phyloP scores from a whole-genome alignment of 2,888 invertebrate species.

The Dryobotodes eremita region DNA sequence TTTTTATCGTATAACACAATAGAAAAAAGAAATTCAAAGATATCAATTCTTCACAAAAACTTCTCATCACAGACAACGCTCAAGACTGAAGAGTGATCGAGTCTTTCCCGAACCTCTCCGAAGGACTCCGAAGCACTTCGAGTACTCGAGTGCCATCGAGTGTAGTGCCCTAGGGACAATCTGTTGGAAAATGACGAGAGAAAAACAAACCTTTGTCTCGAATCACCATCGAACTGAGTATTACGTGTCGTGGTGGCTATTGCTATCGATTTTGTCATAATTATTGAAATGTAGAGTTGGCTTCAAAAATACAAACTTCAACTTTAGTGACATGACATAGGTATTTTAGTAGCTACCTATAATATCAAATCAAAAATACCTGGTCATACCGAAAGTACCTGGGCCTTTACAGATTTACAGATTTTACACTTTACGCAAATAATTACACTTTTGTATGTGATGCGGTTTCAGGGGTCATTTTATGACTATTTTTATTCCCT shows the following conservation, averaged over 20 bases:
- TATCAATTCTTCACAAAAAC: constrained; percentile 60
- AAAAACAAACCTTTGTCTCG: constrained; percentile 82
- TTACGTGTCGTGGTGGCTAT: constrained; percentile 57
- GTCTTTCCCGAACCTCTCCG: constrained; percentile 66
- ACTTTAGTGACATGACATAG: no score
- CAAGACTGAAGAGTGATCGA: constrained; percentile 66
- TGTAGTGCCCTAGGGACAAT: constrained; percentile 74
- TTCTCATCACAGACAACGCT: constrained; percentile 53
- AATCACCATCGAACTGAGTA: constrained; percentile 68
- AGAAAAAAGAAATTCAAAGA: constrained; percentile 33
- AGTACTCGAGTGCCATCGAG: constrained; percentile 69
- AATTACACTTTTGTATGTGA: no score
- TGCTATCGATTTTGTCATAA: constrained; percentile 15
- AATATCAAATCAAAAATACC: no score
- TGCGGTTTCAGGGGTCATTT: no score
- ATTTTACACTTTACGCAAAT: no score
- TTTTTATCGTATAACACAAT: background rate
- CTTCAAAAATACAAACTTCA: no score
- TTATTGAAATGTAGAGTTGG: no score
- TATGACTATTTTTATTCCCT: no score
- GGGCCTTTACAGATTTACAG: no score
- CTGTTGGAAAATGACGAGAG: constrained; percentile 84
- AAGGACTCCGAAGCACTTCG: constrained; percentile 64
- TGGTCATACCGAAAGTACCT: no score
- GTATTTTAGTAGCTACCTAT: no score